Base-by-base conservation (phyloP, 2,113 vertebrate species). In the Caranx ignobilis region DNA sequence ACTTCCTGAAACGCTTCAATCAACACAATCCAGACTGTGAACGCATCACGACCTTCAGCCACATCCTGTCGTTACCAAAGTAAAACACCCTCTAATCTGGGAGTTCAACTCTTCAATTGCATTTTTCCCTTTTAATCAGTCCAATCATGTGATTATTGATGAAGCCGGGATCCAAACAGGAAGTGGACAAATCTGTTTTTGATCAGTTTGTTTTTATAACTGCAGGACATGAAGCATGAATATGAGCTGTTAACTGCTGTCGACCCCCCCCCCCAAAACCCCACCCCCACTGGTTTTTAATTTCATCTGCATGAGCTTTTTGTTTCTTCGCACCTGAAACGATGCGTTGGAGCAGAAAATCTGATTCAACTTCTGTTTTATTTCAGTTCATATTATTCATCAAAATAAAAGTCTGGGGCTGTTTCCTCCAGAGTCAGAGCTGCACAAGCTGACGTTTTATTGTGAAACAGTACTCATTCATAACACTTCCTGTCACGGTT, bases 1-100 rank as follows among this genome's bases (percentile, higher is more conserved):
- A 84, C 6, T 66, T 54, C 57, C 56, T 21, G 4, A 57, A 60
- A 52, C 19, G 0, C 21, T 45, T 4, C 16, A 16, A 39, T 16
- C 5, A 45, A 52, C 32, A 12, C 19, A 32, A n/a, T 34, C 26
- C 54, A 45, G 37, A 35, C 77, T 65, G 66, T 61, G 71, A 61
- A 55, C 5, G 50, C 41, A 31, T 55, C 45, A 18, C 37, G 5
- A 13, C 63, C 34, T 31, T 65, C 64, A 6, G 59, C 59, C 5
- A 32, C 74, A 16, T 71, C 71, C 81, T 76, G 63, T 79, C 16
- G 13, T 41, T 74, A 71, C 87, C 87, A 86, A 83, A 86, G 81
- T 66, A 52, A 83, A 71, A 54, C 21, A 3, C 26, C 10, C 62
- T 4, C 0, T 41, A 3, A 54, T 55, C 1, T 18, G 4, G 41